A percentile compares a stretch with the other conserved stretches of the same genome.
phyloP scores from a whole-genome alignment of 2,888 invertebrate species.

The Odontothrips loti region DNA sequence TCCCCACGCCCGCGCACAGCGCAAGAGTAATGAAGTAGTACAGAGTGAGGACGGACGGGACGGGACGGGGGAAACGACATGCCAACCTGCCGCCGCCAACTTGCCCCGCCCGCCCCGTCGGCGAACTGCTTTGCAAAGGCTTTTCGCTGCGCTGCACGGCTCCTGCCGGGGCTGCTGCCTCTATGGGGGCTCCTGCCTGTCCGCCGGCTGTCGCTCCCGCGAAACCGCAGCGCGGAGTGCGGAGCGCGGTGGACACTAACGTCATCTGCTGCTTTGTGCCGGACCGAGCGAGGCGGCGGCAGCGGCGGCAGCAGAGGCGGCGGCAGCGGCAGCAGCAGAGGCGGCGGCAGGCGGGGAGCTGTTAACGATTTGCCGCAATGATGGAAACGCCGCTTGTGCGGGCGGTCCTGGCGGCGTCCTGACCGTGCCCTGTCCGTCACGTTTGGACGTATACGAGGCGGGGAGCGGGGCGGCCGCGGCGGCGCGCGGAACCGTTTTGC shows the following conservation, averaged over 20 bases:
- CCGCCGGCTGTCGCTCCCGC: conserved; percentile 29
- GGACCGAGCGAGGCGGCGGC: background rate
- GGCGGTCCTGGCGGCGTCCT: background rate
- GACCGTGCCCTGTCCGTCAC: background rate
- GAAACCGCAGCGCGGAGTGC: background rate
- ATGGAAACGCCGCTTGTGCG: background rate
- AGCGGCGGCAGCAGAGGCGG: background rate
- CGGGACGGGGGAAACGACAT: background rate
- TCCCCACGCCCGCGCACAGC: no score
- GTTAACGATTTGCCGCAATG: conserved; percentile 23
- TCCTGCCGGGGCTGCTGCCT: conserved; percentile 32
- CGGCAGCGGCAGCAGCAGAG: background rate
- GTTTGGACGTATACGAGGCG: background rate
- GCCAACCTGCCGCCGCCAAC: background rate
- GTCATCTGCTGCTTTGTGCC: background rate
- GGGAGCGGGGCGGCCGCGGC: background rate
- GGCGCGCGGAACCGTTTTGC: no score
- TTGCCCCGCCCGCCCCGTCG: no score
- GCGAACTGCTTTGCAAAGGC: conserved; percentile 31
- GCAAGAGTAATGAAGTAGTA: background rate
- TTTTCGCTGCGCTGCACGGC: conserved; percentile 28
- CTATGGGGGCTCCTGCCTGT: conserved; percentile 16
- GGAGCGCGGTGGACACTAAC: background rate
- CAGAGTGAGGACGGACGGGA: background rate
- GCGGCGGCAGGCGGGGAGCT: no score